Evolutionary conservation across 2,888 invertebrate genomes (phyloP), one percentile per base, ranked within the genome.

Genomic region (Scelioninae gen. 1): DNA sequence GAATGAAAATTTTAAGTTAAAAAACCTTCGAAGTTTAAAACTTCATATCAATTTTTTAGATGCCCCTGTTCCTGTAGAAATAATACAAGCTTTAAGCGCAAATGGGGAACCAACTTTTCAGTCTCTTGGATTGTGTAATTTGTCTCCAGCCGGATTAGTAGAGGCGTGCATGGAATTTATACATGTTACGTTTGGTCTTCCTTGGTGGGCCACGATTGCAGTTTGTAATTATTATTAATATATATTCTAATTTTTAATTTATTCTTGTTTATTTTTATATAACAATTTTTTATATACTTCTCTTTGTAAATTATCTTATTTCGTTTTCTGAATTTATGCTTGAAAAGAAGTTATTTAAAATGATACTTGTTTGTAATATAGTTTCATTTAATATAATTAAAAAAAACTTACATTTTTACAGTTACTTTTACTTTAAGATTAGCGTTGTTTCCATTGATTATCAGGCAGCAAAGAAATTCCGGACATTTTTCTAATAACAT

Each of bases 191-290:
- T 92, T 94, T 10, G 97, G 96, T 86, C 85, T 99, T 10, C 99
- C 99, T 0, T 99, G 99, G 99, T 99, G 98, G 98, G 95, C 94
- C 43, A 93, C 97, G 10, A 98, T 99, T 87, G 93, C 95, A 2
- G 93, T 96, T 69, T 96, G 95, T 95, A 92, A 88, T 78, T 86
- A 56, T 43, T 63, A 65, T 74, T 63, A n/a, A 47, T 74, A 23
- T 58, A 8, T 49, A 31, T 49, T 63, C 43, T 53, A 31, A 69
- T 68, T 23, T 9, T 23, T 89, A 95, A 0, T 86, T 94, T 0
- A 93, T 98, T n/a, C n/a, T n/a, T n/a, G n/a, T n/a, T n/a, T n/a
- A n/a, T n/a, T n/a, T n/a, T n/a, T n/a, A n/a, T n/a, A n/a, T n/a
- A n/a, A n/a, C n/a, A n/a, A n/a, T n/a, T n/a, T n/a, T n/a, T n/a